Evolutionary conservation across 2,888 invertebrate species (phyloP).

Genomic region (Sussaba pulchella): DNA sequence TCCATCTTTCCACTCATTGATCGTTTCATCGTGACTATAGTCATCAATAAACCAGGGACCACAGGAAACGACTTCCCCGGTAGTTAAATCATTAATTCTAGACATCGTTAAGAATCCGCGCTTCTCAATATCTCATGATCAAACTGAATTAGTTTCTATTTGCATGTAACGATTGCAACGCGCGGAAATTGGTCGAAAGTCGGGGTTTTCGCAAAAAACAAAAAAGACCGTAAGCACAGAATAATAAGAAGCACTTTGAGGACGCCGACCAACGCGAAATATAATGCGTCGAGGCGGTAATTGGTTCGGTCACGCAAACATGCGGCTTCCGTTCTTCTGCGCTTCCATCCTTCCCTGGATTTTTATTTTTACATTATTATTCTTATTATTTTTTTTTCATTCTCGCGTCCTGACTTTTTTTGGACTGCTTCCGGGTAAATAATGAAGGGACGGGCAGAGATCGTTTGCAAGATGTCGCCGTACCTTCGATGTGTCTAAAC

Average conservation of each 20-base stretch:
- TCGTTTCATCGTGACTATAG: no score
- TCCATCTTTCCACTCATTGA: no score
- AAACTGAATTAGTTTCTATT: not conserved
- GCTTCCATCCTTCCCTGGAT: slow-evolving; percentile 31
- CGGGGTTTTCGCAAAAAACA: not conserved
- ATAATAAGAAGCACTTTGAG: slow-evolving; percentile 22
- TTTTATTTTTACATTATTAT: slow-evolving; percentile 21
- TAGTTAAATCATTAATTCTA: no score
- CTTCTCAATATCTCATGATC: no score
- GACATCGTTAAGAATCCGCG: no score
- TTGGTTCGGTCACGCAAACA: slow-evolving; percentile 54
- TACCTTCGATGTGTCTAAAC: slow-evolving; percentile 68
- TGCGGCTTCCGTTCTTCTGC: slow-evolving; percentile 38
- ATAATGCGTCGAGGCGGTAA: slow-evolving; percentile 35
- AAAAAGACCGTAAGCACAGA: not conserved
- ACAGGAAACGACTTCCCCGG: no score
- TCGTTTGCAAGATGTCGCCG: slow-evolving; percentile 78
- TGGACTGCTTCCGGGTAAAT: slow-evolving; percentile 54
- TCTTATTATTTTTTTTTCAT: no score
- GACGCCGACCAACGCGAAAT: slow-evolving; percentile 35
- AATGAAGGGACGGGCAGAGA: slow-evolving; percentile 52
- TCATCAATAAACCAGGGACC: no score
- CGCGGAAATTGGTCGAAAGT: slow-evolving; percentile 6
- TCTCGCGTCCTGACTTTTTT: slow-evolving; percentile 35
- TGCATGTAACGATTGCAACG: not conserved